phyloP scores from a whole-genome alignment of 2,797 vertebrate species.

The Huso huso region DNA sequence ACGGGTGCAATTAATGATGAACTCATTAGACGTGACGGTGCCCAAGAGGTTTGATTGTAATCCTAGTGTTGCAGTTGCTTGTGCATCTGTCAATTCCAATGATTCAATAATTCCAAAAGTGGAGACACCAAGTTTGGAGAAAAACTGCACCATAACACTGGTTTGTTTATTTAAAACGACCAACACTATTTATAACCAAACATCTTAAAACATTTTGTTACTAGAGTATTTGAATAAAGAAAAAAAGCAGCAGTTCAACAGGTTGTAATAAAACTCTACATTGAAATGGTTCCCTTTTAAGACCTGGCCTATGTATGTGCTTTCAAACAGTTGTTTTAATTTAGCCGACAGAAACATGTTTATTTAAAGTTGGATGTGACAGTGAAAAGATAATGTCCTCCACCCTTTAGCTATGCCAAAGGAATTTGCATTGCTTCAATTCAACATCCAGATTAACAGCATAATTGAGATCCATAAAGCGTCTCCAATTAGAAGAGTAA shows the following conservation, averaged over 20 bases:
- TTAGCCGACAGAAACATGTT: neutral
- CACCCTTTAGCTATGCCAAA: slow-evolving; percentile 20
- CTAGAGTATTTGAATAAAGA: no score
- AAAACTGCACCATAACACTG: no score
- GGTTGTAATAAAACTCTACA: no score
- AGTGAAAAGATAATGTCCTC: neutral
- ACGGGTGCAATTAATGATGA: slow-evolving; percentile 64
- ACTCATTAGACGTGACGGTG: slow-evolving; percentile 58
- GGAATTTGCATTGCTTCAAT: slow-evolving; percentile 7
- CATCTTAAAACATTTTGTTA: no score
- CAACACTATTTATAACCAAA: no score
- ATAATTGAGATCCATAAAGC: neutral
- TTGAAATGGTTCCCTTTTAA: no score
- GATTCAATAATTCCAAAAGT: slow-evolving; percentile 33
- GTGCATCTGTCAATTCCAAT: slow-evolving; percentile 50
- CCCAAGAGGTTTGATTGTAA: slow-evolving; percentile 55
- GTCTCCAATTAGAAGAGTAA: no score
- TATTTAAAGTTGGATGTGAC: neutral
- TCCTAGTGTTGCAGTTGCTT: slow-evolving; percentile 39
- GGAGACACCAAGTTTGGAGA: slow-evolving; percentile 5
- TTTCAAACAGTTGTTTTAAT: no score
- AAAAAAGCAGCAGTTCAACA: no score
- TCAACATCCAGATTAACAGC: slow-evolving; percentile 15
- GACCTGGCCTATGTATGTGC: no score
- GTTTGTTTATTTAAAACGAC: no score